Percentiles rank a stretch among this genome's conserved stretches.
phyloP scores from a whole-genome alignment of 1,140 invertebrate species.

The Harlomillsia oculata region DNA sequence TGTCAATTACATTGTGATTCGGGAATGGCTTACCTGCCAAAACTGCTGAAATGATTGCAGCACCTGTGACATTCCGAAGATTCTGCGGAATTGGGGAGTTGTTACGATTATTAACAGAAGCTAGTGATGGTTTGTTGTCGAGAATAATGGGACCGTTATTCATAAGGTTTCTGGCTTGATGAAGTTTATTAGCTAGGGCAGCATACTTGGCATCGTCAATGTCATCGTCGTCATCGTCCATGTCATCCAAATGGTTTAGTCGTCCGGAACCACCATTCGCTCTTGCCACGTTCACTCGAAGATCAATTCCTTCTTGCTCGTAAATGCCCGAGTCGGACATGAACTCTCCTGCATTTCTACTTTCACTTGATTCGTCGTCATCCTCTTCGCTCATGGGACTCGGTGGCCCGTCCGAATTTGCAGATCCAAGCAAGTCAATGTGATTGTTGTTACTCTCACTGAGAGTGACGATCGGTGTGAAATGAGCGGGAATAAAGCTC shows the following conservation, averaged over 20 bases:
- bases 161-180: background rate
- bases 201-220: slow-evolving; percentile 12
- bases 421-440: slow-evolving; percentile 15
- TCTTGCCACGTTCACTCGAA: slow-evolving; percentile 24
- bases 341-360: slow-evolving; percentile 13
- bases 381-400: slow-evolving; percentile 25
- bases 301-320: slow-evolving; percentile 31
- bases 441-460: slow-evolving; percentile 30
- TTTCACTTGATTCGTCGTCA: slow-evolving; percentile 24
- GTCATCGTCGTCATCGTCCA: slow-evolving; percentile 16
- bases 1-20: background rate
- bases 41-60: slow-evolving; percentile 9
- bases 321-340: slow-evolving; percentile 25
- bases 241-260: slow-evolving; percentile 8
- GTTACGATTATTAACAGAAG: slow-evolving; percentile 2
- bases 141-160: background rate
- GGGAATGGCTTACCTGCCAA: background rate
- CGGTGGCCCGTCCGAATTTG: slow-evolving; percentile 20
- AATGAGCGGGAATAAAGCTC: slow-evolving; percentile 20
- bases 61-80: background rate
- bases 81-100: background rate
- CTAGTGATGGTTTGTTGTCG: background rate
- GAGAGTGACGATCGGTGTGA: slow-evolving; percentile 30
- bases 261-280: slow-evolving; percentile 1
- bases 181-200: background rate